Evolutionary conservation across 1,140 invertebrate species (phyloP), one percentile per base, ranked within the genome.

Genomic region (Bathynomus jamesi): DNA sequence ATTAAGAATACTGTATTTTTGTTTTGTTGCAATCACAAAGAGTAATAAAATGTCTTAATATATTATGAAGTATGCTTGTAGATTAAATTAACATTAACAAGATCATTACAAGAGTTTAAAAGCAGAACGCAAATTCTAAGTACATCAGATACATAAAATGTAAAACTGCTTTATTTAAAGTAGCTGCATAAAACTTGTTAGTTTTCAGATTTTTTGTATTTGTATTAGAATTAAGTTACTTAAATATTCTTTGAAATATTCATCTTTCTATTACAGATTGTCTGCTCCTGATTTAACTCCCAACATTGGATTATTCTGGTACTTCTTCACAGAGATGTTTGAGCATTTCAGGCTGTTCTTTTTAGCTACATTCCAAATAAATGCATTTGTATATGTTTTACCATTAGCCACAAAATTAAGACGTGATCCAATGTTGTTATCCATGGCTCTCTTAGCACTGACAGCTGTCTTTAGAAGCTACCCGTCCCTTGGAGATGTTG

Each of bases 281-380:
- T 87, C 87, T 62, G 93, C 97, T 25, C 92, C 93, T 27, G 96
- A 99, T 84, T 84, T 99, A 62, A 91, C 93, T 76, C 97, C 97
- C 27, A 99, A 99, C 81, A 93, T 98, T 79, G 97, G 97, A 3
- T 83, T 99, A 0, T 99, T 98, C 82, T 99, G 97, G 97, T 99
- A 99, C 81, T 99, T 99, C 82, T 99, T 99, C 80, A 98, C 95
- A 0, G 96, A 99, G 85, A 97, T 99, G 93, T 99, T 99, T 86
- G 96, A 99, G 79, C 96, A 99, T 82, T 99, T 99, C 79, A 87
- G 94, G 65, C 85, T 90, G 70, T 88, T 99, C 75, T 99, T 99
- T 84, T 89, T 98, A 1, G 96, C 90, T 79, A 92, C 94, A 72
- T 99, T 99, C 81, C 96, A 99, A 86, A 90, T 99, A 68, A 99